These are phyloP conservation scores for Oryzias javanicus DNA, from an alignment of 2,113 vertebrate species.

Conservation along the genomic window DNA sequence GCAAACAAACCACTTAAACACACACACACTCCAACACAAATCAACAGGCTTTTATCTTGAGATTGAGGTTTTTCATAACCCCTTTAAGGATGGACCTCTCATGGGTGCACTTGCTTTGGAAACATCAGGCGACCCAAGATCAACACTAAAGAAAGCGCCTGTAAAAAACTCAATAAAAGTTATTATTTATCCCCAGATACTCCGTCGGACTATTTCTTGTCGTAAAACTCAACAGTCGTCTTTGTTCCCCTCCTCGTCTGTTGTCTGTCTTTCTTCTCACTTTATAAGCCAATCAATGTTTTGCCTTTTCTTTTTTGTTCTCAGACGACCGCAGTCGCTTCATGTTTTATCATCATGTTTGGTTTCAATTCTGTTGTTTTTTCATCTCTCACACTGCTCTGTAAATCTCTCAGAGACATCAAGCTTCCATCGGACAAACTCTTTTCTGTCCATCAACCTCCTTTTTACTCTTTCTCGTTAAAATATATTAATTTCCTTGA, in stretches of 20 bases:
- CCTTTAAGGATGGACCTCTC: conserved; percentile 65
- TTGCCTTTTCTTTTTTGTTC: conserved; percentile 18
- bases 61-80: conserved; percentile 47
- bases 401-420: conserved; percentile 52
- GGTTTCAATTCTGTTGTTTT: conserved; percentile 62
- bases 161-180: conserved; percentile 62
- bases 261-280: conserved; percentile 43
- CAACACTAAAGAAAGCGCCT: conserved; percentile 3
- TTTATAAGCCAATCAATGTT: conserved; percentile 42
- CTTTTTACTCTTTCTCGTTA: conserved; percentile 27
- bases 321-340: conserved; percentile 32
- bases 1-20: conserved; percentile 38
- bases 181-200: conserved; percentile 57
- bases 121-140: conserved; percentile 57
- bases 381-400: conserved; percentile 24
- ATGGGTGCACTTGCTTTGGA: conserved; percentile 57
- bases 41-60: conserved; percentile 33
- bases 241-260: conserved; percentile 10
- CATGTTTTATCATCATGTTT: conserved; percentile 55
- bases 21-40: conserved; percentile 3
- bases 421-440: conserved; percentile 43
- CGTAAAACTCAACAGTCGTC: conserved; percentile 41
- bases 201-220: conserved; percentile 25
- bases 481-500: no score
- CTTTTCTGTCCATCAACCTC: conserved; percentile 55